phyloP scores from a whole-genome alignment of 2,113 vertebrate species.

The Psilopsiagon aurifrons region DNA sequence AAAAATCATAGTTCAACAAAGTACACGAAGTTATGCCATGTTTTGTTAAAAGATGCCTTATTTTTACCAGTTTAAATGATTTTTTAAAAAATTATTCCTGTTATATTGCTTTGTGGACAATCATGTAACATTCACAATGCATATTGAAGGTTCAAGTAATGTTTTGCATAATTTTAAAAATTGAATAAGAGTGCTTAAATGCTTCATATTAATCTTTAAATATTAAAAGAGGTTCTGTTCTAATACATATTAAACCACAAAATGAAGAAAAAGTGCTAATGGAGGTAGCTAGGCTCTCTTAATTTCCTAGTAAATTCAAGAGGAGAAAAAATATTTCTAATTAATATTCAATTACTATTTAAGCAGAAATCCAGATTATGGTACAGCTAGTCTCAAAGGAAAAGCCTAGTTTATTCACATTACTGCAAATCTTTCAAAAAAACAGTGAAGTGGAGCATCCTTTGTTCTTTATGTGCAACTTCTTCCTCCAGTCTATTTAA shows the following conservation, averaged over 20 bases:
- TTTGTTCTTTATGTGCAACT: not conserved
- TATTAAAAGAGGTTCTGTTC: not conserved
- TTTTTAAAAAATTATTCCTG: not conserved
- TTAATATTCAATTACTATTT: constrained; percentile 19
- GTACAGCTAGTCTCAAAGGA: not conserved
- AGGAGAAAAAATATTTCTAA: not conserved
- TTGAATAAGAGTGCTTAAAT: not conserved
- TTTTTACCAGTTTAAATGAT: not conserved
- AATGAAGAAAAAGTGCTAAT: not conserved
- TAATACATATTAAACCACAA: constrained; percentile 24
- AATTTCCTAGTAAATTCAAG: not conserved
- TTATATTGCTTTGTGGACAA: not conserved
- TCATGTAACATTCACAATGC: not conserved
- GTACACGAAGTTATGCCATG: not conserved
- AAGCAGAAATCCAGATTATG: constrained; percentile 5
- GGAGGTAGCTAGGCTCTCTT: not conserved
- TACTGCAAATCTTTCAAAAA: not conserved
- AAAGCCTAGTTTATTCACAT: not conserved
- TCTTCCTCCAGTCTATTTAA: not conserved
- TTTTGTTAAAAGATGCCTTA: not conserved
- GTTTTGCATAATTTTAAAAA: not conserved
- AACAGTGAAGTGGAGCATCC: not conserved
- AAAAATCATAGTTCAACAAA: not conserved
- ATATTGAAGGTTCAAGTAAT: not conserved
- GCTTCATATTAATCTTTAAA: not conserved